Conservation (phyloP, 2,888 invertebrate species). For the Melitaea athalia region DNA sequence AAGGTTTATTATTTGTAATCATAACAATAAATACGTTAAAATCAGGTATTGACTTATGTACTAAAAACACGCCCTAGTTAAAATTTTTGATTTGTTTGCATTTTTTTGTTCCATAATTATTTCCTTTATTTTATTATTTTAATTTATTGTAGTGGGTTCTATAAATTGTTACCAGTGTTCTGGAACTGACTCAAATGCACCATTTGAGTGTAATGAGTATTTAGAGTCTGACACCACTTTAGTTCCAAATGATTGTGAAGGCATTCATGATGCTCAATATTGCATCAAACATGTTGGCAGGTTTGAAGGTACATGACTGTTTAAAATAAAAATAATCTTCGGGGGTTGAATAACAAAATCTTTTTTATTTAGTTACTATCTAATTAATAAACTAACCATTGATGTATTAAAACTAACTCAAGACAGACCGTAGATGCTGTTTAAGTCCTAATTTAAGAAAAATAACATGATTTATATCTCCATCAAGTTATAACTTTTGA, state of each 20-base stretch:
- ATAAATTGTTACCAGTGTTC: conserved; percentile 95
- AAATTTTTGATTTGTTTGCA: conserved; percentile 19
- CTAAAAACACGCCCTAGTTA: conserved; percentile 33
- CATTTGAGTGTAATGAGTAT: conserved; percentile 93
- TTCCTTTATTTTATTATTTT: conserved; percentile 41
- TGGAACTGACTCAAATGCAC: conserved; percentile 88
- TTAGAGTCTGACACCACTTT: conserved; percentile 86
- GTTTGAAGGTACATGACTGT: conserved; percentile 86
- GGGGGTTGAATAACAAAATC: neutral
- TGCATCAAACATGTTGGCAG: conserved; percentile 97
- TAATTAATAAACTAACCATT: neutral
- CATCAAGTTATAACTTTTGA: too few species aligned
- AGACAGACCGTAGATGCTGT: too few species aligned
- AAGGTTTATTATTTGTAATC: conserved; percentile 33
- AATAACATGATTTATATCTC: too few species aligned
- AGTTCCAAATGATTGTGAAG: conserved; percentile 86
- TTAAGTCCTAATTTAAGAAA: too few species aligned
- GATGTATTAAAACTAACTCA: too few species aligned
- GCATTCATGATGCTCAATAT: conserved; percentile 91
- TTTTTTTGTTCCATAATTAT: conserved; percentile 21
- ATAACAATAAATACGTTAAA: conserved; percentile 27
- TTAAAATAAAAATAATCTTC: neutral
- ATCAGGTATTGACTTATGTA: conserved; percentile 35
- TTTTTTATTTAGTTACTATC: too few species aligned
- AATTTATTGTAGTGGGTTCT: conserved; percentile 77